Evolutionary conservation across 2,113 vertebrate genomes (phyloP), one percentile per base, ranked within the genome.

Genomic region (Cryptomyrus ogoouensis): DNA sequence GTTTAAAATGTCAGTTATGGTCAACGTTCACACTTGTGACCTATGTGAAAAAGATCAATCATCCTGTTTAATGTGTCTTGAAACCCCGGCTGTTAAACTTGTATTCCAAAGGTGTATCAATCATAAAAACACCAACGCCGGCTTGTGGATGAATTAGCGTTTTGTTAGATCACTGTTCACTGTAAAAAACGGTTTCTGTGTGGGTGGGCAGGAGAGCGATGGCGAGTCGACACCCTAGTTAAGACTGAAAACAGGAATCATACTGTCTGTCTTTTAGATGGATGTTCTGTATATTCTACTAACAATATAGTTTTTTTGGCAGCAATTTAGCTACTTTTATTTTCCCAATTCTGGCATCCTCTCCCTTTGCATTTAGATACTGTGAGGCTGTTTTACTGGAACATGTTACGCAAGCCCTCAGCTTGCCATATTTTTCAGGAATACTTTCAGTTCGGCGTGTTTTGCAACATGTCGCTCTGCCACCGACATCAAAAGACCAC

Each of bases 381-480:
- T 21, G 3, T 46, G 42, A n/a, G 24, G n/a, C 17, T 24, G 53
- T 47, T 88, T 42, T 27, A 89, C 21, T 80, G 52, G 66, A 87
- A 53, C 92, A 39, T 77, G 84, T 90, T 91, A 85, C 62, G 35
- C 31, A 90, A 90, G 19, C n/a, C 6, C 24, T 49, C 62, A 87
- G 62, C 39, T 35, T 80, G 50, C 17, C 24, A 70, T 88, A 62
- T 27, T 77, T 90, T 90, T 91, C 62, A 91, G 62, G 88, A 56
- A 89, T 70, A 92, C 92, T 94, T 93, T 93, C 92, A 93, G 90
- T 92, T 93, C 52, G 46, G 87, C 88, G 53, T 90, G 89, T 91
- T 93, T 89, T 13, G 17, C 85, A 90, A 91, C 88, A 5, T 83
- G 80, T 90, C 62, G 12, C 77, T 89, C 92, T 93, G 15, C 27